These are phyloP conservation scores for Idris sp. DNA, from an alignment of 1,140 invertebrate genomes.

Conservation along the genomic window DNA sequence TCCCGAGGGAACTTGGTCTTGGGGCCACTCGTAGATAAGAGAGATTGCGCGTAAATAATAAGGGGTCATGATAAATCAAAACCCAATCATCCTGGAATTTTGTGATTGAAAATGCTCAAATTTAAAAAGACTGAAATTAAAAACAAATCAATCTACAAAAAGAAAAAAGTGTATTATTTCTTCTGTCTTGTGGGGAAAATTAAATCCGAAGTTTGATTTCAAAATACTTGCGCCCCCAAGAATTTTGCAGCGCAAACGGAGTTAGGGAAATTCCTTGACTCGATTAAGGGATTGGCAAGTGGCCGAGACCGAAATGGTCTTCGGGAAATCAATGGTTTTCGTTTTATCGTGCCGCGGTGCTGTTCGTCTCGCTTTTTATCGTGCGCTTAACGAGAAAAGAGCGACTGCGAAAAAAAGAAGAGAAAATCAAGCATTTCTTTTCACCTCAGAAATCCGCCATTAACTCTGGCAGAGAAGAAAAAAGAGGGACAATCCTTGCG, in stretches of 20 bases:
- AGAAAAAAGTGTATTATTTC: too few species aligned
- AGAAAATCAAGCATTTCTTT: constrained; percentile 10
- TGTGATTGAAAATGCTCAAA: too few species aligned
- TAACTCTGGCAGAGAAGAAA: neutral
- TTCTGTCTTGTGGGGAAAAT: too few species aligned
- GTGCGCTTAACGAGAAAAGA: constrained; percentile 12
- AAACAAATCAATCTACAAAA: too few species aligned
- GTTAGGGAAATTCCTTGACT: constrained; percentile 13
- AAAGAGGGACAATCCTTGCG: too few species aligned
- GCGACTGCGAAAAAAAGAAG: too few species aligned
- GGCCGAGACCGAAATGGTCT: constrained; percentile 30
- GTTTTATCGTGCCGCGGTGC: constrained; percentile 33
- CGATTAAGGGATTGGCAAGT: constrained; percentile 49
- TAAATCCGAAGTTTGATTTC: constrained; percentile 42
- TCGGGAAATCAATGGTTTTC: constrained; percentile 59
- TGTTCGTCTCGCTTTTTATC: constrained; percentile 39
- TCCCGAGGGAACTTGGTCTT: constrained; percentile 56
- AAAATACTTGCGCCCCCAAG: too few species aligned
- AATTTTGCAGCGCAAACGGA: constrained; percentile 41
- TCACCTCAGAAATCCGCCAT: constrained; percentile 12
- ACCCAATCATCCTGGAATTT: constrained; percentile 32
- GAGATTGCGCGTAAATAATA: too few species aligned
- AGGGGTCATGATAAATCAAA: constrained; percentile 46
- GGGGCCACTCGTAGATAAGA: constrained; percentile 35
- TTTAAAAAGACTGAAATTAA: too few species aligned